phyloP scores from a whole-genome alignment of 1,140 invertebrate species.

The Holcopasites calliopsidis region DNA sequence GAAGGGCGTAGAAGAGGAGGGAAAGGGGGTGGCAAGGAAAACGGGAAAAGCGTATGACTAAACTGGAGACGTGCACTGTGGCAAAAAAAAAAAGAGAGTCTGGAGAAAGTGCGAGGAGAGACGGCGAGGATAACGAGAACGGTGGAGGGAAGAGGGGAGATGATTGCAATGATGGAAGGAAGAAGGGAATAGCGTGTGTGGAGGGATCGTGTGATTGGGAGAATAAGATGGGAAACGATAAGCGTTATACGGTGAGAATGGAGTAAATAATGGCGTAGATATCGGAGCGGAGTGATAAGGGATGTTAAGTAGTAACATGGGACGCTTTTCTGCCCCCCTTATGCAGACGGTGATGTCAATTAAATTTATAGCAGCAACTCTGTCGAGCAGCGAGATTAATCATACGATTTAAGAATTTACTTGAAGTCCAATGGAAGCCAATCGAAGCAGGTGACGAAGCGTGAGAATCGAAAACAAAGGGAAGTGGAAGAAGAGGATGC shows the following conservation, averaged over 20 bases:
- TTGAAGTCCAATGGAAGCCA: neutral
- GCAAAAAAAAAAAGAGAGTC: too few species aligned
- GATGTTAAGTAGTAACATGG: too few species aligned
- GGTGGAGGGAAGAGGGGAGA: neutral
- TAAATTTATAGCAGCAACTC: too few species aligned
- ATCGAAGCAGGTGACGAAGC: too few species aligned
- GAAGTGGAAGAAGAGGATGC: neutral
- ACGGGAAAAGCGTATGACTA: neutral
- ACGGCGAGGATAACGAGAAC: slow-evolving; percentile 9
- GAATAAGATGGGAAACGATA: neutral
- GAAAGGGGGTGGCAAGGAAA: neutral
- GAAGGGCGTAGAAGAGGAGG: neutral
- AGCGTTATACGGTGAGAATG: too few species aligned
- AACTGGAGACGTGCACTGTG: neutral
- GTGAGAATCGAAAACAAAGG: neutral
- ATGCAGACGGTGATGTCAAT: too few species aligned
- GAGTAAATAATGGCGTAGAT: neutral
- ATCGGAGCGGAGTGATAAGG: too few species aligned
- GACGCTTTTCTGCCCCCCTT: too few species aligned
- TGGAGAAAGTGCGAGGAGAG: neutral
- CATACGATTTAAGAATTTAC: neutral
- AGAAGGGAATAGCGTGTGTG: too few species aligned
- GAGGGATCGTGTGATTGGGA: neutral
- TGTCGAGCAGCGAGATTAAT: too few species aligned
- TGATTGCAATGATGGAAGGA: too few species aligned